These are phyloP conservation scores for Crocodylus rhombifer DNA, from an alignment of 2,797 vertebrate species.

Conservation along the genomic window DNA sequence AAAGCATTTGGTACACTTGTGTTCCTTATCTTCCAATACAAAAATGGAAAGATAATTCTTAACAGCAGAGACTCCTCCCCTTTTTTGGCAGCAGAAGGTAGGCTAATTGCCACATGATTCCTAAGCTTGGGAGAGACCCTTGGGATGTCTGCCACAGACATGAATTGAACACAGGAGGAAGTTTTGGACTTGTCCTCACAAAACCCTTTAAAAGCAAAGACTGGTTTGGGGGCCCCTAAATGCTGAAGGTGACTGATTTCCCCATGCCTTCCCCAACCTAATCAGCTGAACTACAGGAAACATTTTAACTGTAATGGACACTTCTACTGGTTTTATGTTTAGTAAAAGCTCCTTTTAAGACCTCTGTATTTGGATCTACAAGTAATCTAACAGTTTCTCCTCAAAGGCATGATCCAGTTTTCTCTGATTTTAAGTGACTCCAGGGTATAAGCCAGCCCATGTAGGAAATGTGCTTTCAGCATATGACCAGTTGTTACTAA, in stretches of 20 bases:
- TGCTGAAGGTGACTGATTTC: neutral
- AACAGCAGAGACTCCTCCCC: neutral
- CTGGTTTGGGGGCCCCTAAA: neutral
- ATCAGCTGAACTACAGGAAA: neutral
- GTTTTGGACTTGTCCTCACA: neutral
- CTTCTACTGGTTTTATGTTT: accelerated
- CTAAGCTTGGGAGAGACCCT: neutral
- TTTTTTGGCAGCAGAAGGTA: neutral
- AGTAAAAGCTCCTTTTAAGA: neutral
- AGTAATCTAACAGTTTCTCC: neutral
- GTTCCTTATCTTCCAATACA: neutral
- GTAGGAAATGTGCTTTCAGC: no score
- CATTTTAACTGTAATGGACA: neutral
- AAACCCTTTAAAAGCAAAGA: neutral
- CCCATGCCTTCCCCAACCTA: neutral
- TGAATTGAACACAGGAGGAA: neutral
- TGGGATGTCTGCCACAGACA: neutral
- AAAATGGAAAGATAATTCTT: neutral
- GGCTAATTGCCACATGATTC: neutral
- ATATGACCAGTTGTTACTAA: neutral
- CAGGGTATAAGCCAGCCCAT: no score
- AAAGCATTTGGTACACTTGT: neutral
- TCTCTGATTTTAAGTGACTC: no score
- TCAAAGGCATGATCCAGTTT: neutral
- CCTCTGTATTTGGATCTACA: neutral